Evolutionary conservation across 2,797 vertebrate genomes (phyloP), one percentile per base, ranked within the genome.

Genomic region (Melopsittacus undulatus): DNA sequence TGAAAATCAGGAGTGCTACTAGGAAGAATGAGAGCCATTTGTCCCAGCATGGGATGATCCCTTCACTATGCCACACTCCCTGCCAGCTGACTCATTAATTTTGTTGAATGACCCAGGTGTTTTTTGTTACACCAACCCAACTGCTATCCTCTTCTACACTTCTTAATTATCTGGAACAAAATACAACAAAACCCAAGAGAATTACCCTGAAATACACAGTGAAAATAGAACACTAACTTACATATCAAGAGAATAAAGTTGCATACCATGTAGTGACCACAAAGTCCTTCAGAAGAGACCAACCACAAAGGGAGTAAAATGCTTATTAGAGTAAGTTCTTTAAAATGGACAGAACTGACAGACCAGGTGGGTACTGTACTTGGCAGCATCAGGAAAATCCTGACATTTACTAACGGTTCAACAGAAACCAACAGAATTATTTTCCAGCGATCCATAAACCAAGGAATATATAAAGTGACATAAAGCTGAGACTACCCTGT

Each of bases 21-120:
- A 9, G 52, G 62, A 70, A 83, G 66, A 40, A 56, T 3, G 38
- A 49, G 61, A 88, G 48, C 70, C 63, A 52, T 69, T 82, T 66
- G 84, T 46, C 74, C 78, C 84, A 94, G 87, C 67, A 57, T 29
- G 49, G 54, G 54, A 82, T 1, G 1, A 49, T 45, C 75, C 21
- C 1, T 83, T 42, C 2, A 0, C 66, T 56, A 18, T 10, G 68
- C 40, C n/a, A 22, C 38, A 27, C 74, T 66, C 81, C 89, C 74
- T 87, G 77, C 64, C 74, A 90, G 68, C 87, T 86, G 32, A 36
- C 62, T 89, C 94, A 94, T 89, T 83, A 85, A 78, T 13, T 61
- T 87, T 95, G 94, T 77, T 88, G 57, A 93, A 87, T 87, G 66
- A 95, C 90, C 95, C 73, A 21, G 69, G 72, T 54, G 51, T 20